These are phyloP conservation scores for Falco punctatus DNA, from an alignment of 2,113 vertebrate species.

Conservation along the genomic window DNA sequence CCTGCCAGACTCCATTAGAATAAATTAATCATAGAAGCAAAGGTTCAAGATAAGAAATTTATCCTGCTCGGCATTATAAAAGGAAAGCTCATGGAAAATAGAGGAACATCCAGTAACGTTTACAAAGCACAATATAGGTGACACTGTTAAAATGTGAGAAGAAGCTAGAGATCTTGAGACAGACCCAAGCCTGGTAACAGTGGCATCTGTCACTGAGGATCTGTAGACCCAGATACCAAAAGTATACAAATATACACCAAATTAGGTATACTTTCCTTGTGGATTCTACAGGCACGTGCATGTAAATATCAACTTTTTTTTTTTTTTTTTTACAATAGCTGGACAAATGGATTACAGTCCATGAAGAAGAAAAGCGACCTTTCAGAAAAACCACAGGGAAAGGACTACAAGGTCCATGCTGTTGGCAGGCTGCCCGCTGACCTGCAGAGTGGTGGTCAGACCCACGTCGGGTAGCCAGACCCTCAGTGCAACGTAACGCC, in stretches of 20 bases:
- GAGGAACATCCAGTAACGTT: neutral
- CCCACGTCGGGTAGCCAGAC: neutral
- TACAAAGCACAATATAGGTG: neutral
- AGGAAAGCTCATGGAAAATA: neutral
- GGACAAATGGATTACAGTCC: neutral
- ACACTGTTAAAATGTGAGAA: neutral
- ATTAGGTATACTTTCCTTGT: neutral
- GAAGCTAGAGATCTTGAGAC: neutral
- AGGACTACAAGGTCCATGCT: neutral
- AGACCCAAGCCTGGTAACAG: neutral
- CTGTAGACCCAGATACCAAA: neutral
- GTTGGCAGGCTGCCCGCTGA: neutral
- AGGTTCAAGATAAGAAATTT: constrained; percentile 14
- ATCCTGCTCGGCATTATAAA: neutral
- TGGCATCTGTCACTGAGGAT: neutral
- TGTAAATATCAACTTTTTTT: neutral
- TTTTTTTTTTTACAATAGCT: neutral
- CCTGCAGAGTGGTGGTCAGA: neutral
- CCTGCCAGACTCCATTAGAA: constrained; percentile 44
- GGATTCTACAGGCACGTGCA: neutral
- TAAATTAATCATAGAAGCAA: constrained; percentile 20
- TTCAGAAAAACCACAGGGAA: neutral
- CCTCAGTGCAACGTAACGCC: neutral
- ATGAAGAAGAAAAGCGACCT: neutral
- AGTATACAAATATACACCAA: neutral